A percentile compares a stretch with the other conserved stretches of the same genome.
These are phyloP conservation scores for Syngnathoides biaculeatus DNA, from an alignment of 2,113 vertebrate genomes.

Conservation along the genomic window DNA sequence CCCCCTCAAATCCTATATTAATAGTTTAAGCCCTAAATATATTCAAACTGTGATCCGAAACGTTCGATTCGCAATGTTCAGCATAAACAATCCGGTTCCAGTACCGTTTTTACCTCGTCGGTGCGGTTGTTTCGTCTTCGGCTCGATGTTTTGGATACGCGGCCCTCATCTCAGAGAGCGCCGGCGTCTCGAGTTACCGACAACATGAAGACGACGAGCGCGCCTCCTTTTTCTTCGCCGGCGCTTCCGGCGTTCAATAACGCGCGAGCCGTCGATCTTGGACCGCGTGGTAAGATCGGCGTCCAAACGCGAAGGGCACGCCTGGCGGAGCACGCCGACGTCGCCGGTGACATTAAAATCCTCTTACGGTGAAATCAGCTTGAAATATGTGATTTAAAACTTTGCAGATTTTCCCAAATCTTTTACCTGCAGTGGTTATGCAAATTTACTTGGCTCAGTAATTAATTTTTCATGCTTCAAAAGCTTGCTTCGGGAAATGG, in stretches of 20 bases:
- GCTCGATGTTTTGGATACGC: background rate
- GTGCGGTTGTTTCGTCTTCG: background rate
- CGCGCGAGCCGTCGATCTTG: background rate
- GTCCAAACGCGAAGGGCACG: background rate
- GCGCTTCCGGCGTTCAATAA: slow-evolving; percentile 7
- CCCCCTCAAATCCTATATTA: too few relatives aligned
- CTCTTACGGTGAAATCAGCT: too few relatives aligned
- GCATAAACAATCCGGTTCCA: background rate
- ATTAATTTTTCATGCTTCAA: too few relatives aligned
- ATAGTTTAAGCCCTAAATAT: too few relatives aligned
- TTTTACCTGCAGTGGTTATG: too few relatives aligned
- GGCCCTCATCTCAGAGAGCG: background rate
- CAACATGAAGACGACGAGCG: background rate
- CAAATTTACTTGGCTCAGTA: too few relatives aligned
- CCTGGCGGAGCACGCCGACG: background rate
- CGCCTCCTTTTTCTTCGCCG: background rate
- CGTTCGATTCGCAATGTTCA: too few relatives aligned
- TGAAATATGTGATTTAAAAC: too few relatives aligned
- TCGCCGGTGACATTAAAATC: background rate
- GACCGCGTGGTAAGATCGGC: background rate
- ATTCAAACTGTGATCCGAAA: too few relatives aligned
- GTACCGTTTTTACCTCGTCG: background rate
- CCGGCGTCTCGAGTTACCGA: background rate
- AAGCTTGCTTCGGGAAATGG: too few relatives aligned
- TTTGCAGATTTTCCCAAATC: too few relatives aligned